Percentiles rank a stretch among this genome's conserved stretches.
These are phyloP conservation scores for Baronia brevicornis DNA, from an alignment of 2,888 invertebrate species.

Conservation along the genomic window DNA sequence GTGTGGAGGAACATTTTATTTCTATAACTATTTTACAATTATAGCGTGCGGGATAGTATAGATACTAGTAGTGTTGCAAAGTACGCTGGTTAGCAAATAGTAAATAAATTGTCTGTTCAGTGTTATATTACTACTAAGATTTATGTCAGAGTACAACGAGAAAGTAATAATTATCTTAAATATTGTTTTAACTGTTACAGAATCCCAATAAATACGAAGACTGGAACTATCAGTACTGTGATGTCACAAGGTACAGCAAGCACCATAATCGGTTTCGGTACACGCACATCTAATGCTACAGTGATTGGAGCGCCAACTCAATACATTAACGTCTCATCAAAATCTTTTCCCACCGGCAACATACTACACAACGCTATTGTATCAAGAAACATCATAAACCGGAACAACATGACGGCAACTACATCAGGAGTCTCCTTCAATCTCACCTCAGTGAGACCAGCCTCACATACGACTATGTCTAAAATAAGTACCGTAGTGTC, in stretches of 20 bases:
- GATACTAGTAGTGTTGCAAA: too few relatives aligned
- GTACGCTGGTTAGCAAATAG: too few relatives aligned
- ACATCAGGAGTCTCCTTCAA: conserved; percentile 57
- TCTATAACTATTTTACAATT: too few relatives aligned
- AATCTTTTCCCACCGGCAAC: conserved; percentile 68
- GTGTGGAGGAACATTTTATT: too few relatives aligned
- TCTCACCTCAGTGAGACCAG: conserved; percentile 50
- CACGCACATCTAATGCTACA: conserved; percentile 54
- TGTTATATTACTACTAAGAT: too few relatives aligned
- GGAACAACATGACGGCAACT: conserved; percentile 36
- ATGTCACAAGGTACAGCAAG: conserved; percentile 69
- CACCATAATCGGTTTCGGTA: conserved; percentile 64
- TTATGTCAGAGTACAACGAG: too few relatives aligned
- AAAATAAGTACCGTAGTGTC: conserved; percentile 52
- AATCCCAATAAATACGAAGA: conserved; percentile 61
- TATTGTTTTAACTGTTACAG: conserved; percentile 30
- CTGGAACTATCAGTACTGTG: conserved; percentile 62
- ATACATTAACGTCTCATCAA: conserved; percentile 66
- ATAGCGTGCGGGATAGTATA: too few relatives aligned
- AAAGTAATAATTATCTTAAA: not conserved
- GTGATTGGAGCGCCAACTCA: conserved; percentile 57
- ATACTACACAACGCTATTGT: conserved; percentile 70
- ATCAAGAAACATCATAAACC: conserved; percentile 62
- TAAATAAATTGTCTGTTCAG: too few relatives aligned
- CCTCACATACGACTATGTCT: conserved; percentile 47